Evolutionary conservation across 2,888 invertebrate species (phyloP).

Genomic region (Anthoptus insignis): DNA sequence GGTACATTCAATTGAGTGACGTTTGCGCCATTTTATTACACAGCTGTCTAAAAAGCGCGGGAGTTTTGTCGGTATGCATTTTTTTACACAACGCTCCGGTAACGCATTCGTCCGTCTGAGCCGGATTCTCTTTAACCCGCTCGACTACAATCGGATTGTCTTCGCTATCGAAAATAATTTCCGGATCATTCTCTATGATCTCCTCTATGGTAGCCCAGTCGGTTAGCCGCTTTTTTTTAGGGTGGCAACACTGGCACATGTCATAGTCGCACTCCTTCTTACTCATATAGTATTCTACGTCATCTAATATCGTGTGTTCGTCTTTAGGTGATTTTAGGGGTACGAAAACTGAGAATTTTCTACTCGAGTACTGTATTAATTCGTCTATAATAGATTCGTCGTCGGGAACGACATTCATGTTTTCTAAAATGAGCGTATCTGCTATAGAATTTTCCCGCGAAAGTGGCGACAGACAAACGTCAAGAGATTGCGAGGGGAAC

Average conservation of each 20-base stretch:
- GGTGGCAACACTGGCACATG: constrained; percentile 72
- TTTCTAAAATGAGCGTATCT: constrained; percentile 49
- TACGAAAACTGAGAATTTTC: constrained; percentile 71
- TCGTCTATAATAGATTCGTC: constrained; percentile 65
- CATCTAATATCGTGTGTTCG: constrained; percentile 76
- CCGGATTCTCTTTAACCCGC: constrained; percentile 53
- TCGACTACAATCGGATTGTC: constrained; percentile 76
- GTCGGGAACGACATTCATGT: constrained; percentile 46
- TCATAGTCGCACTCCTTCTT: constrained; percentile 81
- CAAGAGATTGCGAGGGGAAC: constrained; percentile 53
- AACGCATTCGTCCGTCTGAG: constrained; percentile 40
- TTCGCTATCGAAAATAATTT: constrained; percentile 79
- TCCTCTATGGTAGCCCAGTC: constrained; percentile 79
- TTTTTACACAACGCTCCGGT: constrained; percentile 55
- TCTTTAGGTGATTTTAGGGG: constrained; percentile 58
- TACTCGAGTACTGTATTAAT: constrained; percentile 68
- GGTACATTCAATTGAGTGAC: constrained; percentile 38
- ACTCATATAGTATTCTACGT: constrained; percentile 71
- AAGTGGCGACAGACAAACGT: constrained; percentile 54
- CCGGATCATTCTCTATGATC: constrained; percentile 81
- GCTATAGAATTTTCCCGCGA: constrained; percentile 59
- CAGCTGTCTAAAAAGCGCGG: constrained; percentile 65
- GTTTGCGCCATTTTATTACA: constrained; percentile 63
- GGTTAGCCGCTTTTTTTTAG: constrained; percentile 63
- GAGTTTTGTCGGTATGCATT: constrained; percentile 60